A percentile compares a stretch with the other conserved stretches of the same genome.
Conservation (phyloP, 2,113 vertebrate genomes). For the Acinonyx jubatus region DNA sequence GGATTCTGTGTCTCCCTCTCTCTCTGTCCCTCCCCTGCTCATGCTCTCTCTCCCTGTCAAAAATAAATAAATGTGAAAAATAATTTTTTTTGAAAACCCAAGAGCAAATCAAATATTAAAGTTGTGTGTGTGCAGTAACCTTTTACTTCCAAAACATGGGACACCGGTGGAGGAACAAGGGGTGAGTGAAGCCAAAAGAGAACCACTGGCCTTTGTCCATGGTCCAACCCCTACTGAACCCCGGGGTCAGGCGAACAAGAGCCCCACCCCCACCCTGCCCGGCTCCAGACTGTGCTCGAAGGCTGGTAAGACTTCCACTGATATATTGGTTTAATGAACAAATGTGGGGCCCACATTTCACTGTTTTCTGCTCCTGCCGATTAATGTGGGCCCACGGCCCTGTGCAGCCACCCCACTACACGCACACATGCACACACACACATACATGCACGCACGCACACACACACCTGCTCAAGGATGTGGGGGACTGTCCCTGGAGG, state of each 20-base stretch:
- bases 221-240: not conserved
- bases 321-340: not conserved
- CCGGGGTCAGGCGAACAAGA: not conserved
- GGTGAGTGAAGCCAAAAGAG: not conserved
- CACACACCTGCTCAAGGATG: not conserved
- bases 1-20: no score
- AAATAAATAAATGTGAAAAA: no score
- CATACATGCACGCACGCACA: not conserved
- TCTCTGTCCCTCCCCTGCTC: no score
- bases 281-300: not conserved
- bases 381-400: not conserved
- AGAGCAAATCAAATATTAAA: not conserved
- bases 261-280: not conserved
- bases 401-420: no score
- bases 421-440: no score
- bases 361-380: not conserved
- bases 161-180: not conserved
- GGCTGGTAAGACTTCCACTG: no score
- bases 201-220: no score
- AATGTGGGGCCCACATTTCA: no score
- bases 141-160: not conserved
- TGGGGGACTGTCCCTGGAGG: no score
- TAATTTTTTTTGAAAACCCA: no score
- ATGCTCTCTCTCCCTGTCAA: no score
- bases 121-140: not conserved